Evolutionary conservation across 2,797 vertebrate genomes (phyloP), one percentile per base, ranked within the genome.

Genomic region (Melanotaenia parkinsoni): DNA sequence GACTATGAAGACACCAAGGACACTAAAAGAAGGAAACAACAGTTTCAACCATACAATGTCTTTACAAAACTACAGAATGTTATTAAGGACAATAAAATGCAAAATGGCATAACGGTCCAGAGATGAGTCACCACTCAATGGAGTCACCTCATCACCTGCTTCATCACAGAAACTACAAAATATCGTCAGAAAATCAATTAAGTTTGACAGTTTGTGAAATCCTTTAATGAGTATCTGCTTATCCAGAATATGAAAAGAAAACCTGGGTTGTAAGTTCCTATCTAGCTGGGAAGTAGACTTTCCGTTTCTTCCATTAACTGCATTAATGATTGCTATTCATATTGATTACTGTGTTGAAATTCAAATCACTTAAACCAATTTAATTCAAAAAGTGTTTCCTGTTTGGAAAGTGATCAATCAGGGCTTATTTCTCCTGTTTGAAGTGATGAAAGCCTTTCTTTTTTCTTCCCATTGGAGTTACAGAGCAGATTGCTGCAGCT

Each of bases 361-460:
- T 51, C n/a, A 20, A 65, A 65, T 18, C 35, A 26, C 11, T 53
- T 16, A 37, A 50, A 26, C 47, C 9, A 35, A 10, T 18, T 57
- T 7, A 50, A 9, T 38, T 63, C 2, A 47, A 62, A 20, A 33
- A 24, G 5, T 0, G 11, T 54, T 58, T 59, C 22, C 14, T 67
- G 22, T 32, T 40, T 67, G 63, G 14, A 40, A 67, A 67, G 37
- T 1, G 6, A 28, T 74, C 24, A 56, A 13, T 69, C 50, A 35
- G 30, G 53, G 35, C 1, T 0, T 5, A 53, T 65, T 58, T 4
- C 38, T 70, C 38, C 30, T 32, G 2, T 18, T 20, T 53, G 61
- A 58, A 30, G 30, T 47, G 18, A 51, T 35, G 13, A 66, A n/a
- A 43, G 28, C 14, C 45, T 38, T 43, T 62, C 8, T 37, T 59